These are phyloP conservation scores for Lasioglossum morio DNA, from an alignment of 2,888 invertebrate genomes.

Conservation along the genomic window DNA sequence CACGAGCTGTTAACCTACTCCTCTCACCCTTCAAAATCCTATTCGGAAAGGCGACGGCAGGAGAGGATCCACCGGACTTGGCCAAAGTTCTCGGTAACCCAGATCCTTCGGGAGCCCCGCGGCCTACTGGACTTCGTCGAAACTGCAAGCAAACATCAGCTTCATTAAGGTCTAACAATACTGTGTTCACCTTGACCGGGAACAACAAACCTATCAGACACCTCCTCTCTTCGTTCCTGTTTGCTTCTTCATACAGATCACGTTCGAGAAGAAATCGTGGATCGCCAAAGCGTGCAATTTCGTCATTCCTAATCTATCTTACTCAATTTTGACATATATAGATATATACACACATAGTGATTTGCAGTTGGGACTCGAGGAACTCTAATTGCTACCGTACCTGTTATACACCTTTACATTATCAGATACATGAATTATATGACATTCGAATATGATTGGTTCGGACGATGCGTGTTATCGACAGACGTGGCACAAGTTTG, in stretches of 20 bases:
- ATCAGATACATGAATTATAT: neutral
- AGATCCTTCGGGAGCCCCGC: slow-evolving; percentile 6
- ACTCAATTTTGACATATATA: too few species aligned
- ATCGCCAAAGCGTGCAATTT: too few species aligned
- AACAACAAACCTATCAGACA: neutral
- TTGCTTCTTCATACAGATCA: too few species aligned
- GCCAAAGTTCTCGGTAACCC: neutral
- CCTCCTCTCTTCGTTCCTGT: neutral
- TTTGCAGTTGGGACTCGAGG: neutral
- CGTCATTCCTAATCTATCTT: too few species aligned
- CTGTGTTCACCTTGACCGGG: neutral
- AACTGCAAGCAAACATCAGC: neutral
- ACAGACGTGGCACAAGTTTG: neutral
- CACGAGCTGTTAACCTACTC: slow-evolving; percentile 2
- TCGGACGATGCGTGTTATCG: neutral
- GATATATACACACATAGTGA: too few species aligned
- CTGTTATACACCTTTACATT: neutral
- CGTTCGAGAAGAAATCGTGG: too few species aligned
- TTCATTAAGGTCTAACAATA: neutral
- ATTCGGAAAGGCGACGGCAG: neutral
- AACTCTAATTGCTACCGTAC: neutral
- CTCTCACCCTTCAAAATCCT: neutral
- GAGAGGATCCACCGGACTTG: neutral
- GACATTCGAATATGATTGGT: neutral
- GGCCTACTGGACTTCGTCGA: slow-evolving; percentile 1